Conservation (phyloP, 2,888 invertebrate species). For the Dryadula phaetusa region DNA sequence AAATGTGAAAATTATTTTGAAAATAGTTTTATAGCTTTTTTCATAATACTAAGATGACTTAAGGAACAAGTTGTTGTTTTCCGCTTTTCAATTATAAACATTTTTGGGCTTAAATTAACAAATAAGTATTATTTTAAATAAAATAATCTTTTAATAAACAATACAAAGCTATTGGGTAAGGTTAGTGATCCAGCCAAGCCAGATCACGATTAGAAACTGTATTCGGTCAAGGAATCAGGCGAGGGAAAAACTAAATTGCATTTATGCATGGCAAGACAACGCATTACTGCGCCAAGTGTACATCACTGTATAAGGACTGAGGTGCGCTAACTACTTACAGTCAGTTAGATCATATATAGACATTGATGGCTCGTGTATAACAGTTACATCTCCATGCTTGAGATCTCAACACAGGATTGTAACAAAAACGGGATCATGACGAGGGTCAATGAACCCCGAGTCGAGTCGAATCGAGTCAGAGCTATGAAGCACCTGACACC, state of each 20-base stretch:
- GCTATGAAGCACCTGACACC: constrained; percentile 8
- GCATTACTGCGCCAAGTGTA: too few species aligned
- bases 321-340: not conserved
- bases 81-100: too few species aligned
- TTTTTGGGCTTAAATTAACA: too few species aligned
- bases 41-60: too few species aligned
- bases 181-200: not conserved
- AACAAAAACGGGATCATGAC: not conserved
- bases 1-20: too few species aligned
- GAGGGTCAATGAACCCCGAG: constrained; percentile 14
- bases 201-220: not conserved
- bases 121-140: too few species aligned
- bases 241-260: not conserved
- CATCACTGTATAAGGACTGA: not conserved
- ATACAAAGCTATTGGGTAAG: too few species aligned
- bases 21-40: too few species aligned
- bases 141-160: too few species aligned
- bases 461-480: too few species aligned
- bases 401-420: not conserved
- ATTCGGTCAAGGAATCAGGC: not conserved
- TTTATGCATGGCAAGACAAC: constrained; percentile 6
- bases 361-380: not conserved
- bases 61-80: too few species aligned
- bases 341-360: not conserved
- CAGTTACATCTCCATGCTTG: constrained; percentile 9